phyloP scores from a whole-genome alignment of 53 echinoderm and acorn worm genomes.

The Holothuria leucospilota region DNA sequence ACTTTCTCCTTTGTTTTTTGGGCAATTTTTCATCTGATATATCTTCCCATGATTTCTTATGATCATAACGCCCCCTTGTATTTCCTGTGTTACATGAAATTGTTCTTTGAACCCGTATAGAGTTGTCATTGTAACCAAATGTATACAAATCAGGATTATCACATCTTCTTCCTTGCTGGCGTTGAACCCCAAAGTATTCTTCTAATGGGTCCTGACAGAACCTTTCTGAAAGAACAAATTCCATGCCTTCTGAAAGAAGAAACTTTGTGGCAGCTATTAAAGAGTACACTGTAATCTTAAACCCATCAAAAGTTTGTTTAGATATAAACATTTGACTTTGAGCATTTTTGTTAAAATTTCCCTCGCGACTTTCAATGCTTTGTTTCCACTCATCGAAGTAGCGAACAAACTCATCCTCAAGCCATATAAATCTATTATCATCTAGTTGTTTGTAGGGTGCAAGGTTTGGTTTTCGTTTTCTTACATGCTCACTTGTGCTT shows the following conservation, averaged over 20 bases:
- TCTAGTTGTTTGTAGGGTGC: conserved; percentile 43
- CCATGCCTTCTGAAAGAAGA: conserved; percentile 13
- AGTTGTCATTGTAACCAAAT: conserved; percentile 15
- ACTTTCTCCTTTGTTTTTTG: conserved; percentile 25
- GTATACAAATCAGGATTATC: conserved; percentile 18
- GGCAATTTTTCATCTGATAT: conserved; percentile 1
- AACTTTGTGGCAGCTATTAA: conserved; percentile 23
- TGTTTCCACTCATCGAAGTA: conserved; percentile 28
- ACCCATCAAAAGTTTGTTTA: conserved; percentile 16
- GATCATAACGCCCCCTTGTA: conserved; percentile 8
- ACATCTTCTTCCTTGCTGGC: conserved; percentile 15
- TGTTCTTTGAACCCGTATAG: conserved; percentile 19
- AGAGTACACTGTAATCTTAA: conserved; percentile 6
- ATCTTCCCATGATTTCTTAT: conserved; percentile 3
- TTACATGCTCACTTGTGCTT: background rate
- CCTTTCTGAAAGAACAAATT: conserved; percentile 11
- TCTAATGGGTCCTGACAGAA: conserved; percentile 22
- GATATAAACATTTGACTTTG: conserved; percentile 26
- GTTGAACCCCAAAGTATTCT: conserved; percentile 19
- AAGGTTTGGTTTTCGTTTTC: conserved; percentile 37
- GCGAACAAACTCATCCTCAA: background rate
- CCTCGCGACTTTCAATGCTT: conserved; percentile 6
- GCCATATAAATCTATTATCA: conserved; percentile 29
- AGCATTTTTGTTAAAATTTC: conserved; percentile 2
- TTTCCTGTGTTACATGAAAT: conserved; percentile 26